Percentiles rank a stretch among this genome's conserved stretches.
phyloP scores from a whole-genome alignment of 2,113 vertebrate species.

The Miniopterus natalensis region DNA sequence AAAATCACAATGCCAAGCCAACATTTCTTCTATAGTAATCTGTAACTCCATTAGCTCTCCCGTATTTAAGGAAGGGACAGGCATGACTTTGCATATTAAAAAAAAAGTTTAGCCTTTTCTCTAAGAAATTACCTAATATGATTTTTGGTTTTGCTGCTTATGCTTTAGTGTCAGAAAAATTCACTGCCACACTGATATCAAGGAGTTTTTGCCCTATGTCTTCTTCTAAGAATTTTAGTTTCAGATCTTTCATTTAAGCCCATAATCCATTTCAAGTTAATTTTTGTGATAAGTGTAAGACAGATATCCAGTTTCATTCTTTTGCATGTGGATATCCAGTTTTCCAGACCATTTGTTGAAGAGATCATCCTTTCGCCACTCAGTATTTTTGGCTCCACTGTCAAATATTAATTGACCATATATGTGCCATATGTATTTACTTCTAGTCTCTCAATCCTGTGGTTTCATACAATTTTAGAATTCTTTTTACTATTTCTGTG shows the following conservation, averaged over 20 bases:
- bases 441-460: not conserved
- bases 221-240: not conserved
- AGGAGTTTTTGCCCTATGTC: not conserved
- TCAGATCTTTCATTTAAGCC: not conserved
- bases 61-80: not conserved
- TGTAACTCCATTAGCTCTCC: not conserved
- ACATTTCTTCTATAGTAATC: constrained; percentile 45
- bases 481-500: not conserved
- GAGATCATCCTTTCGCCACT: not conserved
- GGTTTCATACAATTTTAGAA: not conserved
- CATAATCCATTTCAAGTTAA: not conserved
- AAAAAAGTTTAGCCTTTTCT: not conserved
- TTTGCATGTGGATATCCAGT: not conserved
- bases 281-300: not conserved
- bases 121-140: not conserved
- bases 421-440: not conserved
- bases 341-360: not conserved
- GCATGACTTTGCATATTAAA: not conserved
- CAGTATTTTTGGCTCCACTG: not conserved
- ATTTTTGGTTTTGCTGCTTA: not conserved
- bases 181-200: not conserved
- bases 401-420: not conserved
- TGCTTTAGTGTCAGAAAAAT: not conserved
- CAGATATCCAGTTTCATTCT: not conserved
- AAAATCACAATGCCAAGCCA: constrained; percentile 49